Base-by-base conservation (phyloP, 2,797 vertebrate genomes). In the Orientallactaga sibirica region DNA sequence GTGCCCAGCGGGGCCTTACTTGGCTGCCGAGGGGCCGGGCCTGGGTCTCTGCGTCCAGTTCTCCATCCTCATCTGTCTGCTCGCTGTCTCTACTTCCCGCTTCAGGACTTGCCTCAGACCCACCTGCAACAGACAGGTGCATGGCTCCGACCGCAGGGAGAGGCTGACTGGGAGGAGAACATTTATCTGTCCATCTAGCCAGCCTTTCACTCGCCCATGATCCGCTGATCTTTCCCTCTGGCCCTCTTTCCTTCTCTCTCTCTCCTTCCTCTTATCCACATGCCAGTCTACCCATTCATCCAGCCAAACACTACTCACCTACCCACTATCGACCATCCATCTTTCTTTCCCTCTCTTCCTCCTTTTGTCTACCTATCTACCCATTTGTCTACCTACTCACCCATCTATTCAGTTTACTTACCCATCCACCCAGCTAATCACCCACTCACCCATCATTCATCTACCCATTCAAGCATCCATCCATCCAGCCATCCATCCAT, bases 21-120 rank as follows among this genome's bases (percentile, higher is more conserved):
- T 95, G 98, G 97, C 97, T 97, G 95, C 87, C 41, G 2, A 97
- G 97, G 90, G 88, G 88, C 33, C 97, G 98, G 64, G 98, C 98
- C 83, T 98, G 98, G 43, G 98, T 78, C 2, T 90, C 94, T 0
- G 92, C 66, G 22, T 96, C 96, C 18, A 97, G 88, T 1, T 73
- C 88, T 0, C 73, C 82, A 0, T 98, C 97, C 73, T 98, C 98
- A 15, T 98, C 98, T 5, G 98, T 97, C 0, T 92, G 97, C 2
- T 98, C 91, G 0, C 97, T 97, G 79, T 98, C 91, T 0, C 92
- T 94, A 0, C 29, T 37, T 0, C 80, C 88, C 15, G 96, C 62
- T 0, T 68, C 87, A 1, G 84, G 10, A 33, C 94, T 91, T 16
- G 88, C 92, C 88, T 97, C 97, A 75, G 97, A 96, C 62, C 93